These are phyloP conservation scores for Polydrusus cervinus DNA, from an alignment of 2,888 invertebrate species.

Conservation along the genomic window DNA sequence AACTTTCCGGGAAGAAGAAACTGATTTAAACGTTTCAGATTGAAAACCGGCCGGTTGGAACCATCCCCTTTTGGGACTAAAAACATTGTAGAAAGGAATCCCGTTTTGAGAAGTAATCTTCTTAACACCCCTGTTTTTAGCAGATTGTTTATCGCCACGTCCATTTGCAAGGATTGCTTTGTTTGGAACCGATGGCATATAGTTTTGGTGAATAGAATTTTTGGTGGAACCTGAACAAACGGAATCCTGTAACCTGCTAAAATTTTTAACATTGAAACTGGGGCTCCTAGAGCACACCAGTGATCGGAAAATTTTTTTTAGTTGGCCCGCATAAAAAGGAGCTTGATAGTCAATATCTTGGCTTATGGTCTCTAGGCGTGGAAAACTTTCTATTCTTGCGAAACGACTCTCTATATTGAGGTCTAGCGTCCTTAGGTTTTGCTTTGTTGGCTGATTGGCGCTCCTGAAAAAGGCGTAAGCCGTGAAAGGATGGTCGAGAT, in stretches of 20 bases:
- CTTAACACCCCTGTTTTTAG: conserved; percentile 5
- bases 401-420: conserved; percentile 11
- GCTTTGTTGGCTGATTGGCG: not conserved
- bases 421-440: not conserved
- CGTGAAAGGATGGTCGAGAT: not conserved
- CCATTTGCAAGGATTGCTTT: conserved; percentile 12
- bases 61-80: conserved; percentile 13
- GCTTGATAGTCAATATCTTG: conserved; percentile 15
- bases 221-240: conserved; percentile 19
- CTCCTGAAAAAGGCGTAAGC: conserved; percentile 5
- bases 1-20: conserved; percentile 52
- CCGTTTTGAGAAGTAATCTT: not conserved
- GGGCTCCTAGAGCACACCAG: conserved; percentile 6
- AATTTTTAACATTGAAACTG: not conserved
- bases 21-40: conserved; percentile 48
- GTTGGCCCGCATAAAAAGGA: conserved; percentile 7
- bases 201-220: conserved; percentile 8
- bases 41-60: conserved; percentile 22
- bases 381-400: not conserved
- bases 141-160: conserved; percentile 6
- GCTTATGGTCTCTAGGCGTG: not conserved
- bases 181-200: conserved; percentile 27
- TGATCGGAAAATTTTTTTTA: not conserved
- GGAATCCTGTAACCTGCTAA: conserved; percentile 15
- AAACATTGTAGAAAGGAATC: conserved; percentile 47